These are phyloP conservation scores for Trichogramma evanescens DNA, from an alignment of 2,888 invertebrate genomes.

Conservation along the genomic window DNA sequence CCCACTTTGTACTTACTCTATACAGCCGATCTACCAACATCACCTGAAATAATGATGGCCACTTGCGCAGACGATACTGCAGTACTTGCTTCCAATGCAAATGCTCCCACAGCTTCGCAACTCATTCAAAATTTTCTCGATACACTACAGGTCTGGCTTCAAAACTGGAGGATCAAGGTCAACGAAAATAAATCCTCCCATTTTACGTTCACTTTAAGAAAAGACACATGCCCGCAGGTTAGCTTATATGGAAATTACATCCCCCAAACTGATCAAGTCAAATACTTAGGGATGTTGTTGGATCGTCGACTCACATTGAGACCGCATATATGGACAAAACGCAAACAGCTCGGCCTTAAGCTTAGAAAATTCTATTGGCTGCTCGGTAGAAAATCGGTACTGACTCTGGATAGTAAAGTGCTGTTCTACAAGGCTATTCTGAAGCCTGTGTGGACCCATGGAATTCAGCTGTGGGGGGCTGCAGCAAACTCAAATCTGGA, in stretches of 20 bases:
- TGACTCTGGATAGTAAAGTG: conserved; percentile 3
- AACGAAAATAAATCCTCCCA: conserved; percentile 25
- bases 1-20: too few relatives aligned
- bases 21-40: too few relatives aligned
- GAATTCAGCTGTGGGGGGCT: background rate
- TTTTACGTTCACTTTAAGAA: background rate
- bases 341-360: background rate
- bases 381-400: background rate
- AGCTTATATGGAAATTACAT: background rate
- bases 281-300: conserved; percentile 2
- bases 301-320: background rate
- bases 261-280: background rate
- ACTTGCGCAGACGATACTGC: too few relatives aligned
- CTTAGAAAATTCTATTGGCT: background rate
- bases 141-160: background rate
- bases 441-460: background rate
- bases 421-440: background rate
- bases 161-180: conserved; percentile 26
- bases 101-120: too few relatives aligned
- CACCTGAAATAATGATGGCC: too few relatives aligned
- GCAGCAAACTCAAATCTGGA: background rate
- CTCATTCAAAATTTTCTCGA: background rate
- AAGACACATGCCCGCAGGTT: background rate
- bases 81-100: too few relatives aligned
- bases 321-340: background rate